Conservation (phyloP, 1,140 invertebrate genomes). For the Drosophila kikkawai region DNA sequence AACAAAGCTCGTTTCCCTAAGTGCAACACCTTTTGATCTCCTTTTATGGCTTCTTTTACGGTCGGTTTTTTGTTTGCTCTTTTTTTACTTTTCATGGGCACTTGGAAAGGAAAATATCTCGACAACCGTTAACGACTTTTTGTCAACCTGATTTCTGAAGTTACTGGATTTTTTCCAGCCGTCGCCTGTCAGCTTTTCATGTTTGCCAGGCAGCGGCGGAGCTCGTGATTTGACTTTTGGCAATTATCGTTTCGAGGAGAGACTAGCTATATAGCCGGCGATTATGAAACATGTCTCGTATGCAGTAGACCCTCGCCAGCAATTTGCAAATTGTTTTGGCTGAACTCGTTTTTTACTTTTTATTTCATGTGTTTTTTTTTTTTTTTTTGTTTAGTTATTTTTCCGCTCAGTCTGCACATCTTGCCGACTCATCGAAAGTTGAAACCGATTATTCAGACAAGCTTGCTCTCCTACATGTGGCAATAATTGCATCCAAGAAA, state of each 20-base stretch:
- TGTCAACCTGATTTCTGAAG: slow-evolving; percentile 44
- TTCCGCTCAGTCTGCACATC: slow-evolving; percentile 29
- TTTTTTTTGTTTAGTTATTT: background rate
- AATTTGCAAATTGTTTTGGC: slow-evolving; percentile 51
- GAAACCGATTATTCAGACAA: slow-evolving; percentile 36
- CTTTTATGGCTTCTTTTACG: slow-evolving; percentile 29
- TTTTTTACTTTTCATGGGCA: slow-evolving; percentile 29
- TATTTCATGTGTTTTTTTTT: slow-evolving; percentile 17
- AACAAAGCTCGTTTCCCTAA: slow-evolving; percentile 26
- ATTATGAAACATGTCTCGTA: slow-evolving; percentile 55
- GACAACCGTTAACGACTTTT: slow-evolving; percentile 38
- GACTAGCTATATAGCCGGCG: slow-evolving; percentile 1
- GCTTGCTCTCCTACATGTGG: slow-evolving; percentile 8
- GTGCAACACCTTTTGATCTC: slow-evolving; percentile 45
- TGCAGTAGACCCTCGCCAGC: slow-evolving; percentile 13
- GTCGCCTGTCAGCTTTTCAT: slow-evolving; percentile 19
- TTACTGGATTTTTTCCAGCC: background rate
- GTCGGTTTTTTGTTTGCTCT: slow-evolving; percentile 16
- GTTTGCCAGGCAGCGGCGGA: slow-evolving; percentile 9
- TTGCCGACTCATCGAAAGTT: slow-evolving; percentile 47
- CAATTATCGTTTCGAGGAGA: slow-evolving; percentile 42
- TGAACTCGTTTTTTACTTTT: slow-evolving; percentile 35
- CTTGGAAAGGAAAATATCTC: slow-evolving; percentile 28
- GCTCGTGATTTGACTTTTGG: slow-evolving; percentile 53
- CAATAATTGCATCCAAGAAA: slow-evolving; percentile 22